Base-by-base conservation (phyloP, 2,888 invertebrate genomes). In the Xanthorhoe spadicearia region DNA sequence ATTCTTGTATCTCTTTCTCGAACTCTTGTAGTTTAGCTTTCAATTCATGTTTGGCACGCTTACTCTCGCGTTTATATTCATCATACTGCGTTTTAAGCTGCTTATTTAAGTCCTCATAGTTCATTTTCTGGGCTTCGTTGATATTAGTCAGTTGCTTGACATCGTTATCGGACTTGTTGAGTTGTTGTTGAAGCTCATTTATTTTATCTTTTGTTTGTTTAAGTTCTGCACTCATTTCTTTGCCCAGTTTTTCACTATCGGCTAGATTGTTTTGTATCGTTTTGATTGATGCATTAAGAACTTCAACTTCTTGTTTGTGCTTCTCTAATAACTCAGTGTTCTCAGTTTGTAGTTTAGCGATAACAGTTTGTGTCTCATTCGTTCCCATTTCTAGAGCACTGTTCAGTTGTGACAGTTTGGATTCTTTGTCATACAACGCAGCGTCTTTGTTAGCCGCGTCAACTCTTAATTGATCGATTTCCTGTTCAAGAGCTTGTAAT, bases 11-110 rank as follows among this genome's bases (percentile, higher is more conserved):
- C 75, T 88, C 84, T 73, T 88, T 90, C 68, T 93, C 90, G 64
- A 88, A 87, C 18, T 88, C 95, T 69, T 95, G 94, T 65, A 97
- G 80, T 77, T 94, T 95, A 19, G 88, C 82, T 74, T 92, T 86
- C 1, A 96, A 80, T 51, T 94, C 94, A 59, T 91, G 89, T 73
- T 92, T 92, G 43, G 93, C 88, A 61, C 86, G 87, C 79, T 95
- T 94, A 66, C 84, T 88, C 68, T 93, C 90, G 66, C 85, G 90
- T 74, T 90, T 93, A 57, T 86, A 86, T 75, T 92, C 90, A 61
- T 93, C 92, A 72, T 85, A 90, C 64, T 91, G 88, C 9, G 75
- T 63, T 75, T 92, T 90, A 64, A 93, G 68, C 73, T 93, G 90
- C 69, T 86, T 89, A 73, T 91, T 91, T 48, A 93, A 82, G 73